Percentiles rank a stretch among this genome's conserved stretches.
phyloP scores from a whole-genome alignment of 2,797 vertebrate genomes.

The Philypnodon macrostomus region DNA sequence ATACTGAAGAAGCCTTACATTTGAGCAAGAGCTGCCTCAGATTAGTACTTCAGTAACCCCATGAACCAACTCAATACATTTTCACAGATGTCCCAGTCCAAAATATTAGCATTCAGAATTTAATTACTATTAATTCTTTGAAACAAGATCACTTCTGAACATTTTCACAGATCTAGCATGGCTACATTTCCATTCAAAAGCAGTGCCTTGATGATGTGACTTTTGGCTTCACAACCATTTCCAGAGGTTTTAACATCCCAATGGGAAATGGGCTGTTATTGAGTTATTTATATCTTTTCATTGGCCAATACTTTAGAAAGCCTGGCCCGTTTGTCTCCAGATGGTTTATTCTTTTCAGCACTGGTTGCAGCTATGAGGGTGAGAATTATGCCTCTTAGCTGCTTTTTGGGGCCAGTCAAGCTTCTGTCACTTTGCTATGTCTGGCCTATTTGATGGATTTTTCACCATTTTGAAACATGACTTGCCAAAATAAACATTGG shows the following conservation, averaged over 20 bases:
- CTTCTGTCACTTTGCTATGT: constrained; percentile 16
- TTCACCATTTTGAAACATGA: constrained; percentile 1
- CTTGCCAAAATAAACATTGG: constrained; percentile 24
- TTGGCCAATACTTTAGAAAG: not conserved
- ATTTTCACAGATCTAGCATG: no score
- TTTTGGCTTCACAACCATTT: constrained; percentile 29
- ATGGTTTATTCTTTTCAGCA: not conserved
- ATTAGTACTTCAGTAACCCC: constrained; percentile 17
- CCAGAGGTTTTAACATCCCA: constrained; percentile 31
- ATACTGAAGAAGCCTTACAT: constrained; percentile 1
- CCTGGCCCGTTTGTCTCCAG: constrained; percentile 5
- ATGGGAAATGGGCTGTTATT: constrained; percentile 2
- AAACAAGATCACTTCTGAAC: no score
- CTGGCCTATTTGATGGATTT: constrained; percentile 22
- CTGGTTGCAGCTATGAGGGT: not conserved
- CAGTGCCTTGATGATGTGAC: not conserved
- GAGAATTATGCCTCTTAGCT: constrained; percentile 8
- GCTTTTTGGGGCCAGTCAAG: no score
- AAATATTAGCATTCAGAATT: constrained; percentile 34
- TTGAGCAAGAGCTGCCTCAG: constrained; percentile 15
- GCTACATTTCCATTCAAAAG: constrained; percentile 32
- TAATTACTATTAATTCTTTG: no score
- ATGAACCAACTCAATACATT: constrained; percentile 23
- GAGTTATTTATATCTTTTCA: not conserved
- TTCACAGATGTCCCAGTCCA: constrained; percentile 24